A percentile compares a stretch with the other conserved stretches of the same genome.
Conservation (phyloP, 2,113 vertebrate genomes). For the Lates calcarifer region DNA sequence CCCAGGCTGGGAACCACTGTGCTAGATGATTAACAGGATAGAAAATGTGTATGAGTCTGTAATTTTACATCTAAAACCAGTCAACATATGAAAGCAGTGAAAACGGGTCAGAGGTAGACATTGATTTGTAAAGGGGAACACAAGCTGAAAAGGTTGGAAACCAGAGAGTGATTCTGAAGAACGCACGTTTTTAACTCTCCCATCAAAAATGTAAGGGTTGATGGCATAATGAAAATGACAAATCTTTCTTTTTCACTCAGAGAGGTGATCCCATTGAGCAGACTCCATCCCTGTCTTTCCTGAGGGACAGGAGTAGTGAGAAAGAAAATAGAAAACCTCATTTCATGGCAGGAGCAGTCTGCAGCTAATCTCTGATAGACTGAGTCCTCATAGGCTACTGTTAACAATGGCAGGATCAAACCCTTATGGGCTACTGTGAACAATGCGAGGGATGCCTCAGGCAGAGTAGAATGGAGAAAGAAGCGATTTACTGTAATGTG, state of each 20-base stretch:
- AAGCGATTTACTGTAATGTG: slow-evolving; percentile 65
- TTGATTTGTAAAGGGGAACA: neutral
- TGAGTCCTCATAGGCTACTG: slow-evolving; percentile 49
- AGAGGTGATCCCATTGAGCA: slow-evolving; percentile 54
- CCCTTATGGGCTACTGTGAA: slow-evolving; percentile 55
- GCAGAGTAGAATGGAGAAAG: slow-evolving; percentile 42
- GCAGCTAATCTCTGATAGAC: slow-evolving; percentile 66
- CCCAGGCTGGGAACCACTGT: neutral
- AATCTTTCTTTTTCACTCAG: slow-evolving; percentile 53
- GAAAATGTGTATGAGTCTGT: too few relatives aligned
- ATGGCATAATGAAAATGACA: slow-evolving; percentile 65
- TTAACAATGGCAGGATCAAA: slow-evolving; percentile 67
- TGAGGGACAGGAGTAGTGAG: slow-evolving; percentile 35
- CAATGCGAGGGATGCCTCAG: slow-evolving; percentile 47
- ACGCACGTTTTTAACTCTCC: slow-evolving; percentile 2
- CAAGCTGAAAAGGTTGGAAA: neutral
- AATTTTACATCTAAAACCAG: neutral
- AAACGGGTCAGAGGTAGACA: neutral
- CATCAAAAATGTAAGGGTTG: slow-evolving; percentile 45
- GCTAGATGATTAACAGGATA: neutral
- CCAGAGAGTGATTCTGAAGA: neutral
- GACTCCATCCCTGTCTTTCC: slow-evolving; percentile 48
- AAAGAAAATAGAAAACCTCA: slow-evolving; percentile 55
- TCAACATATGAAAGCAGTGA: neutral
- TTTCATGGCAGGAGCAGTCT: slow-evolving; percentile 52